phyloP scores from a whole-genome alignment of 2,888 invertebrate genomes.

The Drosophila kokeensis region DNA sequence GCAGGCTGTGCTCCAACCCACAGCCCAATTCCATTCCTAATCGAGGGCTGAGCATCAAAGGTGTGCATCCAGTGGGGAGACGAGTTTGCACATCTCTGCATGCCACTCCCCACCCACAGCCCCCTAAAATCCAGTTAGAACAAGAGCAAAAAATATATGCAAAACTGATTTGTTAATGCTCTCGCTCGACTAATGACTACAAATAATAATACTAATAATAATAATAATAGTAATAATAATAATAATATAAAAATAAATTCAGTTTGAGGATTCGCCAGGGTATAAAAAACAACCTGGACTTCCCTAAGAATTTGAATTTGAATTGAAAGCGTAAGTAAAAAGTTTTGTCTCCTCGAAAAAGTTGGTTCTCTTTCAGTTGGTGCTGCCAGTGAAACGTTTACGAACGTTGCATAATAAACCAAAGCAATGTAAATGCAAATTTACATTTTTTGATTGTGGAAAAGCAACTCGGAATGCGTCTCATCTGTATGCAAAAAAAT shows the following conservation, averaged over 20 bases:
- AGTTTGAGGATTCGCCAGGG: no score
- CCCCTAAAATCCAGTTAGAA: constrained; percentile 61
- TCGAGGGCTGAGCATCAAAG: constrained; percentile 24
- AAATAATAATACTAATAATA: no score
- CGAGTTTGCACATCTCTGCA: constrained; percentile 73
- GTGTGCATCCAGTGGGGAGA: constrained; percentile 35
- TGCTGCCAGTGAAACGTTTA: not conserved
- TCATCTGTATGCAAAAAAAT: no score
- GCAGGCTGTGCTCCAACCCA: not conserved
- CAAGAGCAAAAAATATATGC: constrained; percentile 24
- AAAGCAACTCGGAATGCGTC: not conserved
- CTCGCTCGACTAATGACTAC: constrained; percentile 3
- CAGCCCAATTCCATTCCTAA: constrained; percentile 8
- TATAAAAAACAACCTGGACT: no score
- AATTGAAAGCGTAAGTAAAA: not conserved
- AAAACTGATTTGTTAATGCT: constrained; percentile 17
- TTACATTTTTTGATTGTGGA: not conserved
- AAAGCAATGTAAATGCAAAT: not conserved
- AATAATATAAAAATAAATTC: not conserved
- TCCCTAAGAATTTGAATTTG: fast-evolving
- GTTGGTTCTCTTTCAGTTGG: not conserved
- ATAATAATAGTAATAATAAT: no score
- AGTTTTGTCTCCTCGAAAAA: not conserved
- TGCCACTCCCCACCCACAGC: constrained; percentile 61
- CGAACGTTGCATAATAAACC: not conserved